A percentile compares a stretch with the other conserved stretches of the same genome.
phyloP scores from a whole-genome alignment of 2,113 vertebrate genomes.

The Aegithalos caudatus region DNA sequence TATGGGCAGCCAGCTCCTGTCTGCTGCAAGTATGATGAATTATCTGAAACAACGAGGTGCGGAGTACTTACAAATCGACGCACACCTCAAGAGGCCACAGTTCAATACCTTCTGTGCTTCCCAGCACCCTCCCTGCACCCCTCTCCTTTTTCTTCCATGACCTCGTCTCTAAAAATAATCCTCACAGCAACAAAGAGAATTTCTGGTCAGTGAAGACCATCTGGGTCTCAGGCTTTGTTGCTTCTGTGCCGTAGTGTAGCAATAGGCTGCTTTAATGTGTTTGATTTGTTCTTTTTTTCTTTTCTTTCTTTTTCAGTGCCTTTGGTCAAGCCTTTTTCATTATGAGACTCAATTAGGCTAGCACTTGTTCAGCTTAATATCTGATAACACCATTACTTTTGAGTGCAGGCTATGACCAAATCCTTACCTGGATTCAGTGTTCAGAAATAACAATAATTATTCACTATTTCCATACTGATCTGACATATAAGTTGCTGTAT shows the following conservation, averaged over 20 bases:
- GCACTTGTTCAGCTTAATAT: background rate
- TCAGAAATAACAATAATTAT: background rate
- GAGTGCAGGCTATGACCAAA: background rate
- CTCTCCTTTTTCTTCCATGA: background rate
- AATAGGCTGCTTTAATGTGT: background rate
- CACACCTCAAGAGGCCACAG: background rate
- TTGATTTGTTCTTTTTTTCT: background rate
- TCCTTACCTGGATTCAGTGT: background rate
- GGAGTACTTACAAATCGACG: background rate
- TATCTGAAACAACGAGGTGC: background rate
- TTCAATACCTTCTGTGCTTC: background rate
- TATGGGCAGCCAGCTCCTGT: background rate
- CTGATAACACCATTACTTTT: background rate
- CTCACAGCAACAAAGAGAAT: constrained; percentile 14
- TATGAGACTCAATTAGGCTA: background rate
- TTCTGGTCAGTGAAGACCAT: constrained; percentile 11
- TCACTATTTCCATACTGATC: background rate
- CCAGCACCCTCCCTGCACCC: background rate
- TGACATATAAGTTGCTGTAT: background rate
- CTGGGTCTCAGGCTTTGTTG: constrained; percentile 39
- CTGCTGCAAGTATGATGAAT: background rate
- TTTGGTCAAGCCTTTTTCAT: constrained; percentile 15
- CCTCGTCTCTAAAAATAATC: background rate
- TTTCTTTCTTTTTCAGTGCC: background rate
- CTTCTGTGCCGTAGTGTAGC: background rate